Base-by-base conservation (phyloP, 2,797 vertebrate species). In the Champsocephalus esox region DNA sequence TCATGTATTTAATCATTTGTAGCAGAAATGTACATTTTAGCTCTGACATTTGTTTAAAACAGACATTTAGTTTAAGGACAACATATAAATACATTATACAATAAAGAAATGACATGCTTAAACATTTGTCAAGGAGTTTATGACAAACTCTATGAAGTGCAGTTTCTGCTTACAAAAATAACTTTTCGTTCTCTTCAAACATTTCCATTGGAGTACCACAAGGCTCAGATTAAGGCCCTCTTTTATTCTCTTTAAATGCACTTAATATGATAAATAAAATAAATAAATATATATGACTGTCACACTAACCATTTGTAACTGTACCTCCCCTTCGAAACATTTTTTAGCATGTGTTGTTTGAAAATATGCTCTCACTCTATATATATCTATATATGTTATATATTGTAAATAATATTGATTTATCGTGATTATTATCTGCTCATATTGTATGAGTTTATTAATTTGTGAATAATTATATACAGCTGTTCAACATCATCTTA, bases 291-390 rank as follows among this genome's bases (percentile, higher is more conserved):
- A 12, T 44, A 55, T 55, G 11, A 55, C 43, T 14, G 52, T 46
- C 43, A 11, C 41, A 32, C 21, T 32, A 11, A 14, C 5, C 1
- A 21, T 55, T 38, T 48, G 44, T 49, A 16, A 9, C 1, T 68
- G 24, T 21, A 9, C 10, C 21, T 66, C 19, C 3, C 41, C 10
- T 66, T 32, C 3, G 55, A 45, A 52, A 66, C 38, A 3, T 48
- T n/a, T 32, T n/a, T 48, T 48, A 46, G 59, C 14, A 61, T 62
- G 24, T 66, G 2, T 44, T 65, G 34, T 57, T 52, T 38, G 43
- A 24, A 44, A 52, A 45, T n/a, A 9, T 45, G 3, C 38, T 38
- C 34, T 38, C 5, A 7, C 5, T 38, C 28, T 28, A 28, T 28
- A 28, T 28, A 4, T 28, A 38, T 38, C 1, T 38, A 38, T 38